Evolutionary conservation across 2,888 invertebrate genomes (phyloP).

Genomic region (Zonitis immaculata): DNA sequence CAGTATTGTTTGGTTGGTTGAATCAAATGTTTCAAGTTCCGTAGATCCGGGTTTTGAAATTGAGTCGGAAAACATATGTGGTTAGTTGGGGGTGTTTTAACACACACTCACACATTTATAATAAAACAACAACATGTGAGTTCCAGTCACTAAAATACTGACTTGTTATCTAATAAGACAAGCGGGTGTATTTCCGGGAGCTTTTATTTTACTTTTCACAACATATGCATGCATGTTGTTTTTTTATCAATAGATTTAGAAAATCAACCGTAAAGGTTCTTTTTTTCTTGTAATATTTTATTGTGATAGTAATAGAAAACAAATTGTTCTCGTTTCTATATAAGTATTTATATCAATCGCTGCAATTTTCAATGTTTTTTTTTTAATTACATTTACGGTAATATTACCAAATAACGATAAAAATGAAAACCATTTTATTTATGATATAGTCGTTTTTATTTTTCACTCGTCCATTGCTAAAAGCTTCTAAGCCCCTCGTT

Average conservation of each 20-base stretch:
- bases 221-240: neutral
- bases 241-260: too few species aligned
- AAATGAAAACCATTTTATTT: conserved; percentile 19
- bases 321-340: too few species aligned
- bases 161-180: neutral
- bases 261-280: too few species aligned
- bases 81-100: conserved; percentile 9
- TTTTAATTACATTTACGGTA: neutral
- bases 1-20: too few species aligned
- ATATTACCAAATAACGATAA: conserved; percentile 14
- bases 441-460: conserved; percentile 19
- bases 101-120: too few species aligned
- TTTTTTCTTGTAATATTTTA: too few species aligned
- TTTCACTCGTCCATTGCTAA: conserved; percentile 15
- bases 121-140: neutral
- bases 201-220: neutral
- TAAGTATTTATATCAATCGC: neutral
- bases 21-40: conserved; percentile 5
- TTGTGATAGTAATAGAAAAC: neutral
- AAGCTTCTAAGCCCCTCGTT: conserved; percentile 20
- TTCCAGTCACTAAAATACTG: neutral
- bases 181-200: neutral
- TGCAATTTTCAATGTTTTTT: conserved; percentile 12
- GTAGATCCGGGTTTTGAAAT: conserved; percentile 22
- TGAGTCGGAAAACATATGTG: conserved; percentile 15